A percentile compares a stretch with the other conserved stretches of the same genome.
Evolutionary conservation across 2,888 invertebrate genomes (phyloP).

Genomic region (Gnatocerus cornutus): DNA sequence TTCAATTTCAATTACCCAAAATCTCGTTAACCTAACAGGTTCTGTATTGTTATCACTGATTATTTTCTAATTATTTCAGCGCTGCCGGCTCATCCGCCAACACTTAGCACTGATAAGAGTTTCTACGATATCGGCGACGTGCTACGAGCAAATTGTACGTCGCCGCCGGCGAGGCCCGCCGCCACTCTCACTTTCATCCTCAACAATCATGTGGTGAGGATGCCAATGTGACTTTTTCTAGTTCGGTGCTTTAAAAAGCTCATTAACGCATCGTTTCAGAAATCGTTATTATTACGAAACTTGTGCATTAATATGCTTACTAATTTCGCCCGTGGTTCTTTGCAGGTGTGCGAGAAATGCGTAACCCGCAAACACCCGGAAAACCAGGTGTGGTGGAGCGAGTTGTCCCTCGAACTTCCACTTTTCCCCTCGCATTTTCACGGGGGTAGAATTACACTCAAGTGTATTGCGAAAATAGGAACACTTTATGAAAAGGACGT

Average conservation of each 20-base stretch:
- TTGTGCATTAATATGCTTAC: too few species aligned
- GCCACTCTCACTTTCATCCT: constrained; percentile 84
- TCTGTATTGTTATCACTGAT: constrained; percentile 12
- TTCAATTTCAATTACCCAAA: constrained; percentile 1
- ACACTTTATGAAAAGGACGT: constrained; percentile 81
- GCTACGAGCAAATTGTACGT: constrained; percentile 86
- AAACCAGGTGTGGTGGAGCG: constrained; percentile 74
- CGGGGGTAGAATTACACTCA: constrained; percentile 79
- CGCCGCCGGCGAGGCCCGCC: constrained; percentile 83
- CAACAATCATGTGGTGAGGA: constrained; percentile 84
- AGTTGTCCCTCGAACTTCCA: constrained; percentile 74
- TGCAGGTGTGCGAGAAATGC: constrained; percentile 66
- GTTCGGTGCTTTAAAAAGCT: too few species aligned
- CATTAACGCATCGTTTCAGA: too few species aligned
- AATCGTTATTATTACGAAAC: too few species aligned
- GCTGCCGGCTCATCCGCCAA: constrained; percentile 79
- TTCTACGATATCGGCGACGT: constrained; percentile 85
- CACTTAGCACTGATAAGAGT: constrained; percentile 80
- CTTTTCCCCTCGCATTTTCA: constrained; percentile 76
- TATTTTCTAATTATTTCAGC: constrained; percentile 74
- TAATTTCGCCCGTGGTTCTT: too few species aligned
- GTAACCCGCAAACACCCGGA: constrained; percentile 64
- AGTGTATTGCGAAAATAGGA: constrained; percentile 82
- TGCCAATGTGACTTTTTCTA: too few species aligned
- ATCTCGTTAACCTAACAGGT: background rate